phyloP scores from a whole-genome alignment of 2,888 invertebrate species.

The Epinotia brunnichana region DNA sequence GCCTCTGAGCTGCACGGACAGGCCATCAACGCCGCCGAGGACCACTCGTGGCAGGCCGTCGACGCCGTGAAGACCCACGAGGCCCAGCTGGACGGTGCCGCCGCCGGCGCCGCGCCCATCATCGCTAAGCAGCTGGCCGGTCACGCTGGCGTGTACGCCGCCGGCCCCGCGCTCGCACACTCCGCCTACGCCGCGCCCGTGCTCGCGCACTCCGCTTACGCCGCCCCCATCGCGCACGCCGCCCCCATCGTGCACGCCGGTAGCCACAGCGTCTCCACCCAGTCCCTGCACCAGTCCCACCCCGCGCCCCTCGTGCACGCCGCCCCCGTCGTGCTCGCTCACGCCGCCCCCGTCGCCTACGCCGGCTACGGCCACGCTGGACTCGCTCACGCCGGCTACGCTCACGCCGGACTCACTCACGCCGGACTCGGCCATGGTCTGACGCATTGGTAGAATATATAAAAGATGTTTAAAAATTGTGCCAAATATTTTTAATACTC shows the following conservation, averaged over 20 bases:
- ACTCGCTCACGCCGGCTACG: slow-evolving; percentile 18
- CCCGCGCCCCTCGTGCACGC: slow-evolving; percentile 45
- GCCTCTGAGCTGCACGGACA: slow-evolving; percentile 75
- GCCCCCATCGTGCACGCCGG: slow-evolving; percentile 33
- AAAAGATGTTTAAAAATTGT: slow-evolving; percentile 26
- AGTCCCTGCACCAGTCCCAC: slow-evolving; percentile 30
- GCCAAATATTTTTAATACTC: slow-evolving; percentile 45
- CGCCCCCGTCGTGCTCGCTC: slow-evolving; percentile 47
- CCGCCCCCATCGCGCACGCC: slow-evolving; percentile 41
- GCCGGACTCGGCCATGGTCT: slow-evolving; percentile 17
- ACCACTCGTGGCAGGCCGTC: slow-evolving; percentile 78
- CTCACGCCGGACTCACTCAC: slow-evolving; percentile 14
- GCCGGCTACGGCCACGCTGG: slow-evolving; percentile 22
- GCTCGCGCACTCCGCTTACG: slow-evolving; percentile 43
- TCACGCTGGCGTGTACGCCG: slow-evolving; percentile 58
- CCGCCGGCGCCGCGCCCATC: slow-evolving; percentile 76
- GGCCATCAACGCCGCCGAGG: slow-evolving; percentile 78
- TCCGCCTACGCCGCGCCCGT: slow-evolving; percentile 50
- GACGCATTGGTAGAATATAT: slow-evolving; percentile 44
- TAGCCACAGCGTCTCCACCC: slow-evolving; percentile 17
- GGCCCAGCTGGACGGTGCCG: slow-evolving; percentile 76
- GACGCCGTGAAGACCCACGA: slow-evolving; percentile 77
- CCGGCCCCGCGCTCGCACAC: slow-evolving; percentile 46
- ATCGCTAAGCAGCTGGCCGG: slow-evolving; percentile 77
- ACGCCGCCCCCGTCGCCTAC: slow-evolving; percentile 31